A percentile compares a stretch with the other conserved stretches of the same genome.
Conservation (phyloP, 2,888 invertebrate species). For the Rhamnusium bicolor region DNA sequence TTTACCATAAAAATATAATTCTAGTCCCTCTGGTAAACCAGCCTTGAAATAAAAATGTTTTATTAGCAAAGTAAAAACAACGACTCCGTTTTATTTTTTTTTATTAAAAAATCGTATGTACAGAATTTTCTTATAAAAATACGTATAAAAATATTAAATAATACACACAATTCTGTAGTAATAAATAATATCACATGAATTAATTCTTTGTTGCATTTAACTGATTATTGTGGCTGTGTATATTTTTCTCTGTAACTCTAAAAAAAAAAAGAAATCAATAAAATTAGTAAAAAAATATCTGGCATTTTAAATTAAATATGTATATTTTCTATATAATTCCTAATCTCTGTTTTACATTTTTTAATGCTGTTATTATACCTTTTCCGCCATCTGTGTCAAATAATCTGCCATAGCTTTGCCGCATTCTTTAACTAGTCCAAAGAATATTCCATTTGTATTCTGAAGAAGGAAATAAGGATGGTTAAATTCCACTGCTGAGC, state of each 20-base stretch:
- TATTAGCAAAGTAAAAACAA: no score
- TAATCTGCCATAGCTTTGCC: conserved; percentile 69
- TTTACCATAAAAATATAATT: no score
- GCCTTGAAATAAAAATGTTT: no score
- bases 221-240: conserved; percentile 15
- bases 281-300: neutral
- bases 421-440: conserved; percentile 77
- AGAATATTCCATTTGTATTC: conserved; percentile 73
- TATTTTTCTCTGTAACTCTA: conserved; percentile 39
- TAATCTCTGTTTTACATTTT: neutral
- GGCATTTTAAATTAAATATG: neutral
- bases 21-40: no score
- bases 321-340: no score
- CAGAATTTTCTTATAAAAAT: conserved; percentile 32
- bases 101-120: conserved; percentile 34
- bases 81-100: conserved; percentile 2
- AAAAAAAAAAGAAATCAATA: conserved; percentile 27
- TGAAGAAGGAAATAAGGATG: conserved; percentile 77
- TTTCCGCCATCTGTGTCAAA: conserved; percentile 59
- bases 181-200: conserved; percentile 38
- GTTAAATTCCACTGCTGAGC: conserved; percentile 81
- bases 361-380: conserved; percentile 48
- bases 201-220: conserved; percentile 1
- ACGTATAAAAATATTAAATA: conserved; percentile 37
- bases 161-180: conserved; percentile 35